Percentiles rank a stretch among this genome's conserved stretches.
These are phyloP conservation scores for Cirrhinus molitorella DNA, from an alignment of 2,797 vertebrate species.

Conservation along the genomic window DNA sequence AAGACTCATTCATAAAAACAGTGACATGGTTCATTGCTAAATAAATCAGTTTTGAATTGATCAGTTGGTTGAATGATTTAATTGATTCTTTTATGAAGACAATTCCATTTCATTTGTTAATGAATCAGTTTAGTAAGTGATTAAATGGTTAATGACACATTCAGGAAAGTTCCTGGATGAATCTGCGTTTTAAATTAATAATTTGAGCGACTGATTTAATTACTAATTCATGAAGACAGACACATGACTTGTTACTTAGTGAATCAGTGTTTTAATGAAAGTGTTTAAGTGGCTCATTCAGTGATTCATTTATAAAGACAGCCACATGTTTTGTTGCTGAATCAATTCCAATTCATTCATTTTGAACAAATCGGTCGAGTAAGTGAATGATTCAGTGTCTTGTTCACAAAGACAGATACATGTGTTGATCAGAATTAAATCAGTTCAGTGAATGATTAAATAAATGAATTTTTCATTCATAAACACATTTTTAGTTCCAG, in stretches of 20 bases:
- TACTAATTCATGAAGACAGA: not conserved
- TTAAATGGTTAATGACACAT: not conserved
- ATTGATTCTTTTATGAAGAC: too few species aligned
- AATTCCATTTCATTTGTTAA: too few species aligned
- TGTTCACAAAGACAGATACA: not conserved
- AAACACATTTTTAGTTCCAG: not conserved
- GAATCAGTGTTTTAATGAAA: not conserved
- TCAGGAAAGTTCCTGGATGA: not conserved
- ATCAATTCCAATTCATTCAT: not conserved
- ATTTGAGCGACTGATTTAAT: not conserved
- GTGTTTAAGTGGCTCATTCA: not conserved
- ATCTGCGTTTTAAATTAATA: not conserved
- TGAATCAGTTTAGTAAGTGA: not conserved
- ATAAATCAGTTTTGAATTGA: not conserved
- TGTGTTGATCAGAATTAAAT: not conserved
- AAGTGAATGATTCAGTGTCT: not conserved
- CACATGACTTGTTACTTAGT: not conserved
- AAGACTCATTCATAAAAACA: not conserved
- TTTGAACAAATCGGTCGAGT: not conserved
- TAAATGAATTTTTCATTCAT: not conserved
- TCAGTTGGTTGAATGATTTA: too few species aligned
- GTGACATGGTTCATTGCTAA: not conserved
- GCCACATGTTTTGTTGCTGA: not conserved
- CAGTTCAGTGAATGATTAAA: not conserved
- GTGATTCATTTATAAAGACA: not conserved